Evolutionary conservation across 2,797 vertebrate species (phyloP).

Genomic region (Antrozous pallidus): DNA sequence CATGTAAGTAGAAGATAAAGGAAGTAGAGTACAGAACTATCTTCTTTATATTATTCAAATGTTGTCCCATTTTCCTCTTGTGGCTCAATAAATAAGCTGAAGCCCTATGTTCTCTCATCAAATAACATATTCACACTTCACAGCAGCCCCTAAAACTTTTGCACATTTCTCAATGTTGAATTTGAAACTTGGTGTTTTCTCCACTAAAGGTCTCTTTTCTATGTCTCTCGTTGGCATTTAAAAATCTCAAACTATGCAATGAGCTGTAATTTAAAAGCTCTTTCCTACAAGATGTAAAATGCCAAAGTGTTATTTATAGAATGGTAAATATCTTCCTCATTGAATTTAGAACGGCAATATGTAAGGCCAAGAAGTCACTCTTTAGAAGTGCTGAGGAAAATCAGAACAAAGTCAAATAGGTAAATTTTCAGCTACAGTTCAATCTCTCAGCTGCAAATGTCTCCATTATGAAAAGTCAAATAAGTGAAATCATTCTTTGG

Average conservation of each 20-base stretch:
- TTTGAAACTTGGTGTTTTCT: constrained; percentile 49
- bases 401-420: constrained; percentile 31
- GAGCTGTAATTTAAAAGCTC: constrained; percentile 56
- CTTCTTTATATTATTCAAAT: not conserved
- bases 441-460: not conserved
- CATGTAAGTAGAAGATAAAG: not conserved
- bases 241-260: constrained; percentile 52
- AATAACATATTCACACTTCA: constrained; percentile 17
- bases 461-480: not conserved
- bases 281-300: constrained; percentile 70
- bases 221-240: constrained; percentile 66
- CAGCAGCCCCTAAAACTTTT: constrained; percentile 9
- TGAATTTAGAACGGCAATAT: constrained; percentile 56
- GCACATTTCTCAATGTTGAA: constrained; percentile 45
- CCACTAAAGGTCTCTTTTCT: constrained; percentile 55
- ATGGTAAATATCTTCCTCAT: constrained; percentile 64
- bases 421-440: not conserved
- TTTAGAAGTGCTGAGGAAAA: constrained; percentile 18
- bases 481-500: not conserved
- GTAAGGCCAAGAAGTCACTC: constrained; percentile 60
- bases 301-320: constrained; percentile 72
- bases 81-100: not conserved
- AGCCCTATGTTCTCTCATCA: not conserved
- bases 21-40: not conserved
- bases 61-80: not conserved